phyloP scores from a whole-genome alignment of 2,113 vertebrate genomes.

The Phylloscopus trochiloides region DNA sequence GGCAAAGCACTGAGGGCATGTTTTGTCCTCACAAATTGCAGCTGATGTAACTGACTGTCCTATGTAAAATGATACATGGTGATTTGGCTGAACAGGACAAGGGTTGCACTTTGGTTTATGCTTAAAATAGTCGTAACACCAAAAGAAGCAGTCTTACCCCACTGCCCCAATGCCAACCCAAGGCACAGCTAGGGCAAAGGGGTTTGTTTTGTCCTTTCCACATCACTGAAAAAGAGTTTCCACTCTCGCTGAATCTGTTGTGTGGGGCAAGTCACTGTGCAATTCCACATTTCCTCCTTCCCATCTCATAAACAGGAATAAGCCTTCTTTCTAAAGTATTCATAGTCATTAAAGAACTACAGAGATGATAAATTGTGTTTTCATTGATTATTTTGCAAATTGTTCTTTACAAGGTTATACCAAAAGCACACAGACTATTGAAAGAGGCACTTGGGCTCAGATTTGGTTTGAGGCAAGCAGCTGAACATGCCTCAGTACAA shows the following conservation, averaged over 20 bases:
- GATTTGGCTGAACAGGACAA: background rate
- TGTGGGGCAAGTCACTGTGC: background rate
- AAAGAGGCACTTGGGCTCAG: background rate
- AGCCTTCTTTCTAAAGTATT: background rate
- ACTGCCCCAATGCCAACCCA: fast-evolving
- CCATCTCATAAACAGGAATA: background rate
- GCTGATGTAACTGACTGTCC: background rate
- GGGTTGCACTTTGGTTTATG: background rate
- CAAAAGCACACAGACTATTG: background rate
- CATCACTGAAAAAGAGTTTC: background rate
- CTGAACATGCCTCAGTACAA: background rate
- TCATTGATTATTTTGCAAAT: background rate
- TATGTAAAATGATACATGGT: background rate
- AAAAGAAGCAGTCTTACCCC: background rate
- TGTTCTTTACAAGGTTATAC: background rate
- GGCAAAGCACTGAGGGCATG: background rate
- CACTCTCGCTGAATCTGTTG: fast-evolving
- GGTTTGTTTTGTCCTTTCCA: background rate
- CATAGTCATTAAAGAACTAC: background rate
- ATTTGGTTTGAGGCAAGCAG: background rate
- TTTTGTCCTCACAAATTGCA: background rate
- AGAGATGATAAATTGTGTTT: background rate
- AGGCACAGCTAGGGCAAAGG: background rate
- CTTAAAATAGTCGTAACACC: background rate
- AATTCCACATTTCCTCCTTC: background rate